Percentiles rank a stretch among this genome's conserved stretches.
Conservation (phyloP, 2,888 invertebrate genomes). For the Conus canariensis region DNA sequence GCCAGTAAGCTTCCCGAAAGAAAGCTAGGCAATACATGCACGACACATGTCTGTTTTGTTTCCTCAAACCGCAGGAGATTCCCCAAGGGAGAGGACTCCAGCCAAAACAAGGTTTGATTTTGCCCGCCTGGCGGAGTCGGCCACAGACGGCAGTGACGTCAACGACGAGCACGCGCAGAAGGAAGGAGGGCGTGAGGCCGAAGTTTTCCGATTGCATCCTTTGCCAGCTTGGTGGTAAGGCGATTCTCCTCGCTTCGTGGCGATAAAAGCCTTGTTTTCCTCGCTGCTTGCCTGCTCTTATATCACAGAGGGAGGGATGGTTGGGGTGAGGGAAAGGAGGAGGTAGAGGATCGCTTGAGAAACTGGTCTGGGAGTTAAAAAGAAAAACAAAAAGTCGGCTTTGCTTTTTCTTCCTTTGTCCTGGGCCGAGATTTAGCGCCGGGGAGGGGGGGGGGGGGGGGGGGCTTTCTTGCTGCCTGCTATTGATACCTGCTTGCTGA, state of each 20-base stretch:
- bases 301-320: too few relatives aligned
- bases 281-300: too few relatives aligned
- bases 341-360: too few relatives aligned
- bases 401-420: not conserved
- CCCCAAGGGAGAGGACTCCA: constrained; percentile 40
- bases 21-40: too few relatives aligned
- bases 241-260: not conserved
- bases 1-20: too few relatives aligned
- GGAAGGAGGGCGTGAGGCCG: constrained; percentile 37
- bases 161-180: constrained; percentile 41
- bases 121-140: constrained; percentile 51
- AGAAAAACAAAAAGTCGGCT: not conserved
- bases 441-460: too few relatives aligned
- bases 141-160: constrained; percentile 50
- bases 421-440: not conserved
- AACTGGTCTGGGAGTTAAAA: too few relatives aligned
- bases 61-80: constrained; percentile 20
- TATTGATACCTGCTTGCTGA: too few relatives aligned
- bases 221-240: constrained; percentile 21
- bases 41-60: not conserved
- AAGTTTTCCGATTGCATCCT: constrained; percentile 39
- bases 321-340: too few relatives aligned
- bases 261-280: not conserved
- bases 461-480: too few relatives aligned
- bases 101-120: constrained; percentile 48